phyloP scores from a whole-genome alignment of 2,888 invertebrate species.

The Rhabditoides inermis region DNA sequence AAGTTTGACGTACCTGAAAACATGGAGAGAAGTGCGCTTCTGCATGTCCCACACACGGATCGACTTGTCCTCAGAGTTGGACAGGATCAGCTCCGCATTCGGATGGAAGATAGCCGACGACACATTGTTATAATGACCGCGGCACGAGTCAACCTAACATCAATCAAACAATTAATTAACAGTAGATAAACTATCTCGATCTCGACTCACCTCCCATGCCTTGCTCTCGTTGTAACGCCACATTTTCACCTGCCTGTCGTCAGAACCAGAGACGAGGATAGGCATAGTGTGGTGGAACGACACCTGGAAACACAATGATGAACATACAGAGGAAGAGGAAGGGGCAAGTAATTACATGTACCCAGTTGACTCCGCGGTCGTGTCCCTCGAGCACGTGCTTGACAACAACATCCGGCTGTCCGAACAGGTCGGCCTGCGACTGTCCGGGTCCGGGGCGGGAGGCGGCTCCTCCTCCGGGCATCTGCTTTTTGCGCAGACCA shows the following conservation, averaged over 20 bases:
- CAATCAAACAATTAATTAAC: too few species aligned
- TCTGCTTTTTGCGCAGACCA: conserved; percentile 71
- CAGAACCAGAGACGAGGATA: conserved; percentile 92
- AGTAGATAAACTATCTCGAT: not conserved
- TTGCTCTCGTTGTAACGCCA: conserved; percentile 68
- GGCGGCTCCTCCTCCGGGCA: conserved; percentile 79
- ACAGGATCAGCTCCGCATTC: conserved; percentile 81
- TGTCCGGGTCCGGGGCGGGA: conserved; percentile 13
- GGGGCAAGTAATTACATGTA: too few species aligned
- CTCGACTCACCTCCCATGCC: conserved; percentile 75
- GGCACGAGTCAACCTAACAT: conserved; percentile 80
- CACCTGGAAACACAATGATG: too few species aligned
- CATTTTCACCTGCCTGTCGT: conserved; percentile 89
- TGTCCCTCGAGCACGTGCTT: conserved; percentile 63
- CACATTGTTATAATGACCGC: conserved; percentile 99
- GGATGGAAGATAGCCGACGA: conserved; percentile 95
- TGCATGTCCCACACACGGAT: conserved; percentile 98
- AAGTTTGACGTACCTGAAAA: conserved; percentile 63
- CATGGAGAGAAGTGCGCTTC: conserved; percentile 80
- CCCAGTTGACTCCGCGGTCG: conserved; percentile 98
- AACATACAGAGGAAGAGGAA: too few species aligned
- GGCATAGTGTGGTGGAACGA: conserved; percentile 89
- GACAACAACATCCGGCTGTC: conserved; percentile 58
- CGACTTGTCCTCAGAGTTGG: conserved; percentile 94
- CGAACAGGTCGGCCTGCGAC: conserved; percentile 80